Conservation (phyloP, 2,797 vertebrate species). For the Lateolabrax maculatus region DNA sequence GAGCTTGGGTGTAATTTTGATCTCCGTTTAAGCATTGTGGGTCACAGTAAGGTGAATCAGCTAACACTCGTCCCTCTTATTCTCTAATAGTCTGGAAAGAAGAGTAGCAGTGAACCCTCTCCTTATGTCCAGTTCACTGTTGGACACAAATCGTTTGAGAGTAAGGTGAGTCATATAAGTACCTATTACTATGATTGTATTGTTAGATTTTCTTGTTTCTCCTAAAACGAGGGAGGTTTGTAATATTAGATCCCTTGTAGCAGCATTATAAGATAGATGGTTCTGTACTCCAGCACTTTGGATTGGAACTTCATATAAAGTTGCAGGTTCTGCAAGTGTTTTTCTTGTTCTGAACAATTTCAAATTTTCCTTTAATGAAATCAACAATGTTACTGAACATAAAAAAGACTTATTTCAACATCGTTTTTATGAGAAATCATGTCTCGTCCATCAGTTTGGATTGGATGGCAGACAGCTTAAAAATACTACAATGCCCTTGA, state of each 20-base stretch:
- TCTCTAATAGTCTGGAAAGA: conserved; percentile 91
- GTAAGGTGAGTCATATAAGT: conserved; percentile 89
- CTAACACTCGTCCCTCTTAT: conserved; percentile 45
- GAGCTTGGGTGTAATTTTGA: conserved; percentile 33
- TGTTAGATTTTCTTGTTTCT: neutral
- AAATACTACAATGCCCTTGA: neutral
- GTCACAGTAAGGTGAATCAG: neutral
- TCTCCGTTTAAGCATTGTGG: conserved; percentile 4
- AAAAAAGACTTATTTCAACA: too few species aligned
- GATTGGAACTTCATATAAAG: too few species aligned
- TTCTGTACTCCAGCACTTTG: too few species aligned
- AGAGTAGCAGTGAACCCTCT: conserved; percentile 93
- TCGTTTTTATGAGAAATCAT: neutral
- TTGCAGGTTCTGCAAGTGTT: too few species aligned
- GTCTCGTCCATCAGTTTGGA: neutral
- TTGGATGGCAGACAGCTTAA: neutral
- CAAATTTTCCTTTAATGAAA: neutral
- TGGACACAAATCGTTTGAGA: conserved; percentile 92
- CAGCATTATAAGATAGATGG: neutral
- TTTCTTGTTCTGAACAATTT: neutral
- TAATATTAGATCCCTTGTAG: neutral
- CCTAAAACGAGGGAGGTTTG: too few species aligned
- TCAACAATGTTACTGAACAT: neutral
- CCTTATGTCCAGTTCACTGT: conserved; percentile 93
- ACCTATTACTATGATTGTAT: neutral